Conservation (phyloP, 2,113 vertebrate genomes). For the Spea bombifrons region DNA sequence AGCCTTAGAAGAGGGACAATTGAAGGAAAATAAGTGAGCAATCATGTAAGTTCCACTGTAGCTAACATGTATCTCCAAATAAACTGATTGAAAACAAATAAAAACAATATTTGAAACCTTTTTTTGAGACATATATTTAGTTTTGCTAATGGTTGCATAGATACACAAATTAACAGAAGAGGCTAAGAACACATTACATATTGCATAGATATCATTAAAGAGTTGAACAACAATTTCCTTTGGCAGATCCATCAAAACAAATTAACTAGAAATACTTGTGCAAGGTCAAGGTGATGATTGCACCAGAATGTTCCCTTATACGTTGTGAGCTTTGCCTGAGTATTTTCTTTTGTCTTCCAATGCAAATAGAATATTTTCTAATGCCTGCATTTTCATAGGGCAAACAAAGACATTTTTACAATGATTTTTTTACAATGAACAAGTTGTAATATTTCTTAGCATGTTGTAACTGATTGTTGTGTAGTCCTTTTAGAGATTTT, state of each 20-base stretch:
- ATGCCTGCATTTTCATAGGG: neutral
- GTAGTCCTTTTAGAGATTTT: slow-evolving; percentile 14
- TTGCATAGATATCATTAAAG: too few species aligned
- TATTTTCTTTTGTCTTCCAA: neutral
- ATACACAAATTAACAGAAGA: too few species aligned
- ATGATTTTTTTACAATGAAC: neutral
- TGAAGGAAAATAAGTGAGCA: too few species aligned
- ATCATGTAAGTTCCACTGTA: too few species aligned
- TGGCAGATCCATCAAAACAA: neutral
- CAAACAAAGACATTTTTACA: neutral
- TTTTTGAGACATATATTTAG: too few species aligned
- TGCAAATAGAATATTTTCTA: slow-evolving; percentile 1
- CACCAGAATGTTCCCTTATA: neutral
- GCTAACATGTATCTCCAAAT: too few species aligned
- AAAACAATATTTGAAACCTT: too few species aligned
- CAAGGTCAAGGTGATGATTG: neutral
- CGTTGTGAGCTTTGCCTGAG: neutral
- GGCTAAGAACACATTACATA: too few species aligned
- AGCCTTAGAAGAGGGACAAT: too few species aligned
- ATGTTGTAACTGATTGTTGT: neutral
- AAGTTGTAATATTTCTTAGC: neutral
- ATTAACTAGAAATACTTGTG: neutral
- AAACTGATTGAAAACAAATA: too few species aligned
- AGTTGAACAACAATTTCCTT: too few species aligned
- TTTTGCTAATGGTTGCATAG: too few species aligned